Base-by-base conservation (phyloP, 1,140 invertebrate species). In the Drosophila rufa region DNA sequence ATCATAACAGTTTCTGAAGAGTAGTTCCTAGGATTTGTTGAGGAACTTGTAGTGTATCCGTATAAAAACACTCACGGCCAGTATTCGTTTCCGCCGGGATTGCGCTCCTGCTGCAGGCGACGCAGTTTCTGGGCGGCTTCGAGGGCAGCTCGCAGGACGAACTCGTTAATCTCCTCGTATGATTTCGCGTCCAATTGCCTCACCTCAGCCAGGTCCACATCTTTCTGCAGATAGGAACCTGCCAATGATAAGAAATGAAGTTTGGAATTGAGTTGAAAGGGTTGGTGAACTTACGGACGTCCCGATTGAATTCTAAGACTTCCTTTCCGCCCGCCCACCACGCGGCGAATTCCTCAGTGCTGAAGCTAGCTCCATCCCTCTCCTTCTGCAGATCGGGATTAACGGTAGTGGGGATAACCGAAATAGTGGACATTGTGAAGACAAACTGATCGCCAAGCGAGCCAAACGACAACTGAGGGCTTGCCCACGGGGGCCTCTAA, bases 41-140 rank as follows among this genome's bases (percentile, higher is more conserved):
- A 4, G 0, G 2, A 30, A 11, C 4, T 11, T 40, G 22, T 3
- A 14, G 27, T 9, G 2, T 12, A 33, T 33, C n/a, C 3, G 0
- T 15, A 3, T 15, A 56, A 15, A 0, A 67, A 17, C 27, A 81
- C 78, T 51, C 4, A 95, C 95, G 94, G 94, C 80, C 95, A 96
- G 90, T 95, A 95, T 55, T 96, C 95, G 93, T 95, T 94, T 53
- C 95, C 95, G 61, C 94, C 95, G 57, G 94, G 95, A 92, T 95
- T 95, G 9, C 95, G 95, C 64, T 95, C 93, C 38, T 95, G 94
- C 80, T 96, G 95, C 25, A 96, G 90, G 33, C 95, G 93, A 45
- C 95, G 94, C 15, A 97, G 94, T 93, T 97, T 96, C 80, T 95
- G 94, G 70, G 97, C 95, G 47, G 97, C 96, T 94, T 93, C 96